phyloP scores from a whole-genome alignment of 2,797 vertebrate genomes.

The Graptemys geographica region DNA sequence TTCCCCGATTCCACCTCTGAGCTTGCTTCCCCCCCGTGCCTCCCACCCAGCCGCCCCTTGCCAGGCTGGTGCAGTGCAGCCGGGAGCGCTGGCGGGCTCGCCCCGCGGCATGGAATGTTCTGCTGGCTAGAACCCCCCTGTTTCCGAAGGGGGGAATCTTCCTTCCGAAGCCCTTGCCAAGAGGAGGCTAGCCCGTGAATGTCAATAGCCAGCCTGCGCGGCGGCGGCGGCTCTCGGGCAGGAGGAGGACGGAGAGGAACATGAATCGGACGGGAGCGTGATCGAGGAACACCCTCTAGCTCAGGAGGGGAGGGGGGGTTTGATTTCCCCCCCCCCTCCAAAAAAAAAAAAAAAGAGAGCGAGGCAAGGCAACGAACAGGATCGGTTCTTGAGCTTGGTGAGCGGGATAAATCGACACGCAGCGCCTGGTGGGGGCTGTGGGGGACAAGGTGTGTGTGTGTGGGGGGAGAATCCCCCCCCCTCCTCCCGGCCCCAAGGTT shows the following conservation, averaged over 20 bases:
- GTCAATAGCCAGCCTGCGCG: conserved; percentile 79
- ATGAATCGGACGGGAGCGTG: conserved; percentile 27
- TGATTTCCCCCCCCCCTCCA: not conserved
- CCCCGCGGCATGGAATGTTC: conserved; percentile 78
- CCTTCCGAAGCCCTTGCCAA: conserved; percentile 77
- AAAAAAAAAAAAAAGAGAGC: not conserved
- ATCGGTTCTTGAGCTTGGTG: not conserved
- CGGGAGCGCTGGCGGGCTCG: not conserved
- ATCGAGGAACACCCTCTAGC: conserved; percentile 13
- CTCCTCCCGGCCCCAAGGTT: conserved; percentile 3
- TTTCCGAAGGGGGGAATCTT: conserved; percentile 73
- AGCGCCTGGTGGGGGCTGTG: conserved; percentile 29
- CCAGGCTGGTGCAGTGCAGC: conserved; percentile 11
- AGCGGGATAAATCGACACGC: not conserved
- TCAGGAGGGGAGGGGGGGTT: not conserved
- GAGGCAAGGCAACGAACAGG: not conserved
- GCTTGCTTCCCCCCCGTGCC: not conserved
- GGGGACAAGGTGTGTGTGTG: conserved; percentile 32
- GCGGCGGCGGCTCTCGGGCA: conserved; percentile 19
- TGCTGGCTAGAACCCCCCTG: conserved; percentile 73
- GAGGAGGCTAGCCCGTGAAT: conserved; percentile 78
- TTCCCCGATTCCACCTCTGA: not conserved
- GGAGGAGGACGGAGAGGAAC: conserved; percentile 38
- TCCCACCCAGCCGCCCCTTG: conserved; percentile 40
- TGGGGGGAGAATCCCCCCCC: not conserved